Conservation (phyloP, 2,113 vertebrate genomes). For the Oreochromis niloticus region DNA sequence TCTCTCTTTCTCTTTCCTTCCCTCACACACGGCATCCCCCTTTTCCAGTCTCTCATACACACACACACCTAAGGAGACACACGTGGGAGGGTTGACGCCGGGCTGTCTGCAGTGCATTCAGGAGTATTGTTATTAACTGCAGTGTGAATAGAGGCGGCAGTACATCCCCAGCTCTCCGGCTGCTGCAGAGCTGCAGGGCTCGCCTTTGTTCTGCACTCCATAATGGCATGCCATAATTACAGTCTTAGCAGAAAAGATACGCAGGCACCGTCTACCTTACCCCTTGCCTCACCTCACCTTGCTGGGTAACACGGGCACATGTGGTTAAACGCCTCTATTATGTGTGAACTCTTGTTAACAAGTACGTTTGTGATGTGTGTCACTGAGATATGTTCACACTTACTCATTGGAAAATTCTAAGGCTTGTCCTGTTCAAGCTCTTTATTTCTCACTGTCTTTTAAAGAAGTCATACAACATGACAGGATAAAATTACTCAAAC, state of each 20-base stretch:
- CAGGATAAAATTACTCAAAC: neutral
- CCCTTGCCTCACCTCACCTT: slow-evolving; percentile 39
- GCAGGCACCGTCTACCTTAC: slow-evolving; percentile 39
- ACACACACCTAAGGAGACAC: slow-evolving; percentile 30
- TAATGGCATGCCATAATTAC: slow-evolving; percentile 71
- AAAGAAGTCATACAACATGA: neutral
- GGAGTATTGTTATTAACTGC: slow-evolving; percentile 72
- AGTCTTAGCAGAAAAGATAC: slow-evolving; percentile 43
- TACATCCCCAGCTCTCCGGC: slow-evolving; percentile 52
- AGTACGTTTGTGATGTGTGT: neutral
- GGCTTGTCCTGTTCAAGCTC: neutral
- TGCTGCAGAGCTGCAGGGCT: slow-evolving; percentile 62
- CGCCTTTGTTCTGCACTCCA: slow-evolving; percentile 61
- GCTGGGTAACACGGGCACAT: neutral
- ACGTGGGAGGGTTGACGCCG: slow-evolving; percentile 67
- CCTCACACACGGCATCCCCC: slow-evolving; percentile 8
- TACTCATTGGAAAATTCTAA: neutral
- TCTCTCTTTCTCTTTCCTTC: neutral
- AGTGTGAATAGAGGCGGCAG: slow-evolving; percentile 65
- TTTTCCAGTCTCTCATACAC: neutral
- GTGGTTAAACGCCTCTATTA: neutral
- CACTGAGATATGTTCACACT: neutral
- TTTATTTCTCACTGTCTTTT: neutral
- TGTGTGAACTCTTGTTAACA: neutral
- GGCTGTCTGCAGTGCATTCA: slow-evolving; percentile 59